A percentile compares a stretch with the other conserved stretches of the same genome.
Conservation (phyloP, 2,113 vertebrate species). For the Neoarius graeffei region DNA sequence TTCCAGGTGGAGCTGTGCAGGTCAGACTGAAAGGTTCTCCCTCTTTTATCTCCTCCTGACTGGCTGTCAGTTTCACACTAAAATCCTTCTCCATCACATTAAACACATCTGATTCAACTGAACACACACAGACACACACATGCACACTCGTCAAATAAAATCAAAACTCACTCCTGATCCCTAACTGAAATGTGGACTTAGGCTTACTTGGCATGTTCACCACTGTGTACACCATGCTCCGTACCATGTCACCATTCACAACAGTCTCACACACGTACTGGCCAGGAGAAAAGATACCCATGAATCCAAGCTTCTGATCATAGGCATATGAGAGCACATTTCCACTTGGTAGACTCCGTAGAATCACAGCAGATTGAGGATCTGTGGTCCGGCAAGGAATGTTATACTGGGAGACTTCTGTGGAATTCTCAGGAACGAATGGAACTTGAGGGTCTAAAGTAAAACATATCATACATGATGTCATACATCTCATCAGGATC, state of each 20-base stretch:
- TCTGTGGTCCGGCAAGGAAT: conserved; percentile 88
- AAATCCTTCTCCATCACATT: conserved; percentile 69
- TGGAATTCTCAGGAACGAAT: conserved; percentile 79
- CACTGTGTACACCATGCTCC: conserved; percentile 79
- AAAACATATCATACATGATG: neutral
- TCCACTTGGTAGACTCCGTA: conserved; percentile 69
- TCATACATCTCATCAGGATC: neutral
- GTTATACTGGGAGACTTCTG: conserved; percentile 56
- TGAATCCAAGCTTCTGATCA: conserved; percentile 82
- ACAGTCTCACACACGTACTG: conserved; percentile 83
- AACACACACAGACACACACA: conserved; percentile 13
- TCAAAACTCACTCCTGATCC: neutral
- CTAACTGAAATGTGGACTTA: neutral
- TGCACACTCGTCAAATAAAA: neutral
- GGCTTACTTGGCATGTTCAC: conserved; percentile 72
- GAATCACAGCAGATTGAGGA: conserved; percentile 74
- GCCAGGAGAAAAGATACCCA: conserved; percentile 73
- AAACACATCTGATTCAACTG: neutral
- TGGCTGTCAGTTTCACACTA: conserved; percentile 80
- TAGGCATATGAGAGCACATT: conserved; percentile 71
- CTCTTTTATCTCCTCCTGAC: conserved; percentile 78
- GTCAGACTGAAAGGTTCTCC: conserved; percentile 84
- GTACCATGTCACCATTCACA: conserved; percentile 64
- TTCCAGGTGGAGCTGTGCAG: conserved; percentile 80
- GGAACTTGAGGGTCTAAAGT: conserved; percentile 70